Evolutionary conservation across 2,888 invertebrate genomes (phyloP), one percentile per base, ranked within the genome.

Genomic region (Tromatobia lineatoria): DNA sequence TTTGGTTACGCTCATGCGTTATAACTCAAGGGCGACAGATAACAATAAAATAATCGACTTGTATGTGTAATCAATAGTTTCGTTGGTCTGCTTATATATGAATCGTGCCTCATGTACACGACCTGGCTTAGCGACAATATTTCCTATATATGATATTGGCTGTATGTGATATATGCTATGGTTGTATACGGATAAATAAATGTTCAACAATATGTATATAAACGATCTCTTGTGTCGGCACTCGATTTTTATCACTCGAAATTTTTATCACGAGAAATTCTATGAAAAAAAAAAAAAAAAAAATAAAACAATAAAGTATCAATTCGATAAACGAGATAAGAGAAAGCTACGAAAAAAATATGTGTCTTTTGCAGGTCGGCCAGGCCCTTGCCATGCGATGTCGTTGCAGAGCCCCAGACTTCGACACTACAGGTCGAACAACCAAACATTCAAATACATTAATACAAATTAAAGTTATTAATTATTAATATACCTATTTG

Each of bases 361-460:
- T 93, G 88, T 93, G 85, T 93, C 88, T 93, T 93, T 93, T 91
- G 85, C 91, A 93, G 93, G 91, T 93, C 90, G 92, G 92, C 91
- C 93, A 91, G 90, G 89, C 88, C 91, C 92, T 92, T 93, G 92
- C 92, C 93, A 93, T 93, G 93, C 93, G 93, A 93, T 93, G 93
- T 93, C 93, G 93, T 90, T 92, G 93, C 93, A 91, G 93, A 93
- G 92, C 90, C 96, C 96, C 94, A 95, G 96, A 94, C 96, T 96
- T 94, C 96, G 97, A 94, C 96, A 97, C 94, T 96, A 97, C 96
- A 96, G 97, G 96, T 97, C 96, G 93, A 92, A 91, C 89, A 85
- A 88, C 70, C 87, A 89, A 89, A 88, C 80, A 88, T 83, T 87
- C 84, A 87, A 85, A 88, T 87, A 88, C 75, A 88, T 88, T 83